A percentile compares a stretch with the other conserved stretches of the same genome.
Conservation (phyloP, 2,113 vertebrate species). For the Myotis lucifugus region DNA sequence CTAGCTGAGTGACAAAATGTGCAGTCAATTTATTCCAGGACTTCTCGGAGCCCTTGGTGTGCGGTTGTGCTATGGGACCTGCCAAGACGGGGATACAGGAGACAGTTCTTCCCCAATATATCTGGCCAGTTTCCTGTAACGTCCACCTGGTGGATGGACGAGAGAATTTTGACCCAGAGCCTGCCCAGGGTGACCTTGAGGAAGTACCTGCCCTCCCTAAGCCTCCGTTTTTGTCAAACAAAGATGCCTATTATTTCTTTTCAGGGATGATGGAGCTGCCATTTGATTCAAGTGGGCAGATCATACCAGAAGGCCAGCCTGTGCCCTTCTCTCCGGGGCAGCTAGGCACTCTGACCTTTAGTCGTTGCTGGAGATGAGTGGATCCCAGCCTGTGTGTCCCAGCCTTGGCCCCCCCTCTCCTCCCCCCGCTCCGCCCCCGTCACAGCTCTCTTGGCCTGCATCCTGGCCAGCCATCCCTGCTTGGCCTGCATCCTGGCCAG, state of each 20-base stretch:
- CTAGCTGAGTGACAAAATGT: neutral
- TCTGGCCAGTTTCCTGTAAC: neutral
- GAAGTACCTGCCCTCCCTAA: neutral
- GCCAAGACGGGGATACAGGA: neutral
- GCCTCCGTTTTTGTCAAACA: neutral
- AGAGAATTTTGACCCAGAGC: neutral
- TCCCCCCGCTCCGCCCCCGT: neutral
- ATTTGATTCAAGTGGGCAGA: neutral
- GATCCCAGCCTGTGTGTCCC: neutral
- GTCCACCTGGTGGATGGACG: neutral
- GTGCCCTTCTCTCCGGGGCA: neutral
- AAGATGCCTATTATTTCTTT: neutral
- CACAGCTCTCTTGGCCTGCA: neutral
- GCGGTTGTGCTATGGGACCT: neutral
- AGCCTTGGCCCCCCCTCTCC: neutral
- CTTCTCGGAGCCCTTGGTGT: conserved; percentile 7
- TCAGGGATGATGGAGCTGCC: neutral
- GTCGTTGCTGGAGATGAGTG: neutral
- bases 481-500: neutral
- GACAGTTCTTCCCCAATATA: neutral
- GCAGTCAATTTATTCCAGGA: neutral
- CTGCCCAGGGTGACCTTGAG: neutral
- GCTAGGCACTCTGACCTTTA: neutral
- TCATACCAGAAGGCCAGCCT: neutral
- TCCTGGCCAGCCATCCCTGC: neutral